Evolutionary conservation across 2,888 invertebrate genomes (phyloP), one percentile per base, ranked within the genome.

Genomic region (Drosophila conformis): DNA sequence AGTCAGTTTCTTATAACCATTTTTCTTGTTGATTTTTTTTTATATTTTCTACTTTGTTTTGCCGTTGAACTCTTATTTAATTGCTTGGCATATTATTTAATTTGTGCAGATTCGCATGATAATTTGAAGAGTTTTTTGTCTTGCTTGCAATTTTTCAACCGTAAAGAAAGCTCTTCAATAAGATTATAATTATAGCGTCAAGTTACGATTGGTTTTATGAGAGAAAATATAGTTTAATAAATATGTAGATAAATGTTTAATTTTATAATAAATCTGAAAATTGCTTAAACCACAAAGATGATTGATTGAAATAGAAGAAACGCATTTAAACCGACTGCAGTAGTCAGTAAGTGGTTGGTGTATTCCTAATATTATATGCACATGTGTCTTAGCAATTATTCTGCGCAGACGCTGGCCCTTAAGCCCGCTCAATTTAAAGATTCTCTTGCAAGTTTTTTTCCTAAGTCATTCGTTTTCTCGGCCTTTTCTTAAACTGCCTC

Each of bases 381-480:
- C 11, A 64, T 64, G 51, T 46, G 49, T 46, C 4, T 42, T 42
- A 35, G 42, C 33, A 54, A 46, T 63, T 78, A 49, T 56, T 76
- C 51, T 51, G 59, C 65, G 38, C 52, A 56, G 63, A 59, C 46
- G 36, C 56, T 33, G 48, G 53, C 60, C 25, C 8, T 29, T n/a
- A n/a, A 25, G 40, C 8, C 25, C 18, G 58, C 8, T 25, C 36
- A 40, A 46, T 38, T 38, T n/a, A 5, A 29, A 27, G 27, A 38
- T 29, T 56, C 56, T 54, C 60, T 35, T 48, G 65, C 82, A 73
- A 78, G 83, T 83, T 83, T 82, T 84, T 89, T 83, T 81, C 72
- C 78, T 86, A 80, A 85, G 90, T 85, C 85, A 77, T 89, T 85
- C 73, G 90, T 82, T 83, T 80, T 60, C 51, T 46, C n/a, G 2